These are phyloP conservation scores for Druon quercuslanigerum DNA, from an alignment of 1,140 invertebrate species.

Conservation along the genomic window DNA sequence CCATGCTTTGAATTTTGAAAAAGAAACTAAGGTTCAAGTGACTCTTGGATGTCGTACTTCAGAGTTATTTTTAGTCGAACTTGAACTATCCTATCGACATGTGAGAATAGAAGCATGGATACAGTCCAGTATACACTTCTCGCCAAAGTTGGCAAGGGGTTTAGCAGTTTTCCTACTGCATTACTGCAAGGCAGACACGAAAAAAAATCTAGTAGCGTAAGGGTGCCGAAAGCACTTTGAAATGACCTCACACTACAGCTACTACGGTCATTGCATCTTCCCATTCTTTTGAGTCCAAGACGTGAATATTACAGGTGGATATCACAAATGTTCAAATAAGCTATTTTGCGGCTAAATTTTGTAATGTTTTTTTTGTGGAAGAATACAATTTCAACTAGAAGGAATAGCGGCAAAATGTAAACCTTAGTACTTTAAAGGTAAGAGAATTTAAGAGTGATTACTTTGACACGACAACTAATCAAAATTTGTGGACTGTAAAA, in stretches of 20 bases:
- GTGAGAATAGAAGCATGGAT: neutral
- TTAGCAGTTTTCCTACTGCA: neutral
- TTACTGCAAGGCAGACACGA: neutral
- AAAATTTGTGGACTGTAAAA: too few species aligned
- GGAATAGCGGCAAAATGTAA: too few species aligned
- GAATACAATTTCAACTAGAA: too few species aligned
- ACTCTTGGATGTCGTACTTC: neutral
- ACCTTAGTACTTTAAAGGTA: too few species aligned
- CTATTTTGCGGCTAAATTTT: too few species aligned
- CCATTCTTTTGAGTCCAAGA: too few species aligned
- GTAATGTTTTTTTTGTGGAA: too few species aligned
- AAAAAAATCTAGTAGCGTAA: neutral
- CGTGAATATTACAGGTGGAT: too few species aligned
- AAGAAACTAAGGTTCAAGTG: slow-evolving; percentile 1
- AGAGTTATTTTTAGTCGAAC: slow-evolving; percentile 9
- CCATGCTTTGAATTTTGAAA: slow-evolving; percentile 3
- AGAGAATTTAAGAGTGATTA: too few species aligned
- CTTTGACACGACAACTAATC: too few species aligned
- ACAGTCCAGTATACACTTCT: neutral
- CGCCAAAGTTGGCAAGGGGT: neutral
- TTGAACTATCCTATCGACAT: slow-evolving; percentile 16
- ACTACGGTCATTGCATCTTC: too few species aligned
- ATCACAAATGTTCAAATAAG: too few species aligned
- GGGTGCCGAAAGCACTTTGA: neutral
- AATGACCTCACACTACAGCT: neutral